Evolutionary conservation across 1,140 invertebrate species (phyloP), one percentile per base, ranked within the genome.

Genomic region (Lasaia peninsularis): DNA sequence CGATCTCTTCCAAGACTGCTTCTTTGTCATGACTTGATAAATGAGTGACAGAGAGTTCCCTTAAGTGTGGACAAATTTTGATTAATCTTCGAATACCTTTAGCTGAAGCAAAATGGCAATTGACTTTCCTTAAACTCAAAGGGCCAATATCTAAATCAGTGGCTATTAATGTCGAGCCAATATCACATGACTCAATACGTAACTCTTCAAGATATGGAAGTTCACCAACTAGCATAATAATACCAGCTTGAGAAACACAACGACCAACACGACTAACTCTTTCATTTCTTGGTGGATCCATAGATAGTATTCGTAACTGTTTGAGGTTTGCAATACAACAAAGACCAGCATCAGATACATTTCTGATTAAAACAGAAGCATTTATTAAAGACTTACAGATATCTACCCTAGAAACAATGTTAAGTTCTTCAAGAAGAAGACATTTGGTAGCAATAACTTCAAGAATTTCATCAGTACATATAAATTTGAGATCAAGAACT

Each of bases 391-490:
- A 89, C 66, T 85, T 88, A 37, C 76, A 79, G 35, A 88, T 78
- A 58, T 89, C 88, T 48, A 90, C 78, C 67, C 75, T 79, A 20
- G 90, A 91, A n/a, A 91, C 81, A 50, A 91, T 89, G 58, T 91
- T 89, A 18, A 91, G 81, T 61, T 90, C 82, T 71, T 91, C 87
- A 9, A 91, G 74, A 48, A 85, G 64, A 12, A 58, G 75, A 66
- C 90, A 91, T 62, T 72, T 80, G 11, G 72, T 65, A 18, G 88
- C 84, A 20, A 91, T 74, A n/a, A 90, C 75, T 72, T 88, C 67
- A 4, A 91, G 82, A 20, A 91, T 90, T 75, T 90, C 90, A 65
- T 91, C 90, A 2, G 90, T 91, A 58, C 89, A 90, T 60, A 90
- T 84, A 51, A 89, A 89, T 65, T 86, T 89, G 10, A 91, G 78